phyloP scores from a whole-genome alignment of 1,140 invertebrate genomes.

The Lepidurus arcticus region DNA sequence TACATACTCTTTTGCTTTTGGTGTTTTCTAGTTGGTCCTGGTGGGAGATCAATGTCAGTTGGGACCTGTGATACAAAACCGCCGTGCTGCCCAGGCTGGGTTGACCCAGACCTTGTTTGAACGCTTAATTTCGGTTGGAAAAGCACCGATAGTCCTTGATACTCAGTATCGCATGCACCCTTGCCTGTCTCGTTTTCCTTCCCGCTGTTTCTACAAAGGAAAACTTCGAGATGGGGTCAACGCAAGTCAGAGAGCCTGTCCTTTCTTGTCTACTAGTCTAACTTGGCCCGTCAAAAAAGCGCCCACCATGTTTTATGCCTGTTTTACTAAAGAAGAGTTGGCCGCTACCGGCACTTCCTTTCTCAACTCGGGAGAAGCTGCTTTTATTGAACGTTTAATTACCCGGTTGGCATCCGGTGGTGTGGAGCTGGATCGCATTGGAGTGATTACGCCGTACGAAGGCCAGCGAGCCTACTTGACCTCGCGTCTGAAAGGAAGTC shows the following conservation, averaged over 20 bases:
- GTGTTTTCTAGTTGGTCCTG: constrained; percentile 45
- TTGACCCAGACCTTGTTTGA: constrained; percentile 46
- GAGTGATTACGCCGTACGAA: constrained; percentile 66
- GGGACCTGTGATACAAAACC: constrained; percentile 46
- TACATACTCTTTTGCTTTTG: too few relatives aligned
- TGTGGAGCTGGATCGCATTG: constrained; percentile 40
- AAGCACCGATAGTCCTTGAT: constrained; percentile 41
- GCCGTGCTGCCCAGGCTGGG: neutral
- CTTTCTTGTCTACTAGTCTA: constrained; percentile 1
- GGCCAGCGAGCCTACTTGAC: neutral
- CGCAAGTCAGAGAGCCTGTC: neutral
- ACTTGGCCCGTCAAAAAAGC: constrained; percentile 34
- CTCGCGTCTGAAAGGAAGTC: too few relatives aligned
- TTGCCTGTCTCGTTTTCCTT: constrained; percentile 42
- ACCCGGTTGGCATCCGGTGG: too few relatives aligned
- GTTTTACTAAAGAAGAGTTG: too few relatives aligned
- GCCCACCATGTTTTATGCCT: too few relatives aligned
- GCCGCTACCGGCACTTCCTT: too few relatives aligned
- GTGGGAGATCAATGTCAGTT: constrained; percentile 53
- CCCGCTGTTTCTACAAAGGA: constrained; percentile 47
- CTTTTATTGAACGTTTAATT: too few relatives aligned
- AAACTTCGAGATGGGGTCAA: constrained; percentile 43
- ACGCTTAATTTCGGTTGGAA: constrained; percentile 40
- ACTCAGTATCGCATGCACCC: constrained; percentile 54
- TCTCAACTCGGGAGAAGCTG: too few relatives aligned